Conservation (phyloP, 2,888 invertebrate genomes). For the Cremastinae sp. region DNA sequence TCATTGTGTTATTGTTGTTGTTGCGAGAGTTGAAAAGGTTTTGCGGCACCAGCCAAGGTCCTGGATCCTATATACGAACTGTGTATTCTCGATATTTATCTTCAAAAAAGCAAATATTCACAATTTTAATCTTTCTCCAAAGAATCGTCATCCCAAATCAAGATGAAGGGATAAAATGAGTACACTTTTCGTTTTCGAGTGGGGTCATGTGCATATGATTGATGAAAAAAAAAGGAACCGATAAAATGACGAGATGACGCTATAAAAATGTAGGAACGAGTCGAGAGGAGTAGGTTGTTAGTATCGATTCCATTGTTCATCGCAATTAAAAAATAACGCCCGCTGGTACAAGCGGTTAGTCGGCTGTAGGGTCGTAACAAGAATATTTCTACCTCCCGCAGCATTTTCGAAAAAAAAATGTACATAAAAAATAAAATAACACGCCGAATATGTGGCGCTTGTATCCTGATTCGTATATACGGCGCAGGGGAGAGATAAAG, state of each 20-base stretch:
- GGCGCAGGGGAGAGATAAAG: constrained; percentile 31
- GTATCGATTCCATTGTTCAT: constrained; percentile 64
- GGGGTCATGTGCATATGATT: too few species aligned
- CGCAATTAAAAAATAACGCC: constrained; percentile 65
- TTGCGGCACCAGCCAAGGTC: constrained; percentile 52
- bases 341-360: constrained; percentile 47
- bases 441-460: constrained; percentile 14
- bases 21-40: constrained; percentile 39
- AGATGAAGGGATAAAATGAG: too few species aligned
- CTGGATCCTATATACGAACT: constrained; percentile 20
- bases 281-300: constrained; percentile 54
- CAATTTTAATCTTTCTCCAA: too few species aligned
- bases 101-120: too few species aligned
- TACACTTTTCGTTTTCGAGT: too few species aligned
- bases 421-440: constrained; percentile 38
- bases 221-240: constrained; percentile 27
- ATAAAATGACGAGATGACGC: neutral
- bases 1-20: constrained; percentile 43
- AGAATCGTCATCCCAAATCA: too few species aligned
- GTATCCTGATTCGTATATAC: constrained; percentile 32
- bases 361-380: constrained; percentile 20
- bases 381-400: constrained; percentile 21
- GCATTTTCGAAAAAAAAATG: constrained; percentile 3
- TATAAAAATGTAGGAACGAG: constrained; percentile 11
- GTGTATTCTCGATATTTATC: neutral